phyloP scores from a whole-genome alignment of 2,797 vertebrate species.

The Telmatherina bonti region DNA sequence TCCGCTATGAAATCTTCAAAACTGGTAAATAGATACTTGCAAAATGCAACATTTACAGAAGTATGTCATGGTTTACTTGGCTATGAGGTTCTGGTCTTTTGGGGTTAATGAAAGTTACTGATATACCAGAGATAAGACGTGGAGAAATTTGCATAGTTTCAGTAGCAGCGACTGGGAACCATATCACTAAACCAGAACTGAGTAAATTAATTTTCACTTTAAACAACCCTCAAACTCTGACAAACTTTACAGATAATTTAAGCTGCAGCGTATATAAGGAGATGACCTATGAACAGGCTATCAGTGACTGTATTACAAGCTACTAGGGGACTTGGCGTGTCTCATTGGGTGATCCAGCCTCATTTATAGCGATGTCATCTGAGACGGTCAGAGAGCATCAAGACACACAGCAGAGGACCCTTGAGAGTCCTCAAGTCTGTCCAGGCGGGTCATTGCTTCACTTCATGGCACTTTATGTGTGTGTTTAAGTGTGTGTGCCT shows the following conservation, averaged over 20 bases:
- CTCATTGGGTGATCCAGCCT: constrained; percentile 65
- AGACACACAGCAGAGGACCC: constrained; percentile 56
- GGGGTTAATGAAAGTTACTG: not conserved
- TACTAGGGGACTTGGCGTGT: constrained; percentile 53
- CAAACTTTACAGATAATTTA: constrained; percentile 5
- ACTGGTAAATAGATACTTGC: constrained; percentile 83
- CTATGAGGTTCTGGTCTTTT: too few species aligned
- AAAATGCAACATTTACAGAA: not conserved
- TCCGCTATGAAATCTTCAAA: constrained; percentile 98
- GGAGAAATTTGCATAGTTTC: too few species aligned
- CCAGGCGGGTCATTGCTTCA: constrained; percentile 69
- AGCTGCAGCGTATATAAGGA: constrained; percentile 10
- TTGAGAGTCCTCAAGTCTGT: constrained; percentile 68
- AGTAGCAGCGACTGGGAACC: too few species aligned
- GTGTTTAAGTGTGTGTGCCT: constrained; percentile 37
- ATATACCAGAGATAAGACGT: not conserved
- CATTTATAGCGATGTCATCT: constrained; percentile 55
- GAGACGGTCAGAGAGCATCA: constrained; percentile 34
- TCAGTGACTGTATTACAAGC: constrained; percentile 50
- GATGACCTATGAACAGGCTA: constrained; percentile 31
- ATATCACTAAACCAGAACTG: too few species aligned
- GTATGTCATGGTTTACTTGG: not conserved
- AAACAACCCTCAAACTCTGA: constrained; percentile 12
- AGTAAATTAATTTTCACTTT: constrained; percentile 5
- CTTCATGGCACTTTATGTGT: constrained; percentile 66